Evolutionary conservation across 2,888 invertebrate genomes (phyloP).

Genomic region (Polydrusus cervinus): DNA sequence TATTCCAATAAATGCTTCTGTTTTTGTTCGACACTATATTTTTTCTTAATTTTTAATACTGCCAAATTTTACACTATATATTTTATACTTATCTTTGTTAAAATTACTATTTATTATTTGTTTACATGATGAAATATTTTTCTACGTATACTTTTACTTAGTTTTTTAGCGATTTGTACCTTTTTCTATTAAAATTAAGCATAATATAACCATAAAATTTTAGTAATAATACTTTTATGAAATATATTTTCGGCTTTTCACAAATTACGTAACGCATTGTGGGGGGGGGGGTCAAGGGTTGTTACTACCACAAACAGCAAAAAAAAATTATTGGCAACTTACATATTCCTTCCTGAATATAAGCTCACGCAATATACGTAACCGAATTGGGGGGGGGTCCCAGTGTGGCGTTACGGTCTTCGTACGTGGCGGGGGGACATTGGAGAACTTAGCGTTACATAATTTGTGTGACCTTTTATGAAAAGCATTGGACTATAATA

Average conservation of each 20-base stretch:
- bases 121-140: slow-evolving; percentile 62
- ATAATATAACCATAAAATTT: slow-evolving; percentile 42
- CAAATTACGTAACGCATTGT: too few relatives aligned
- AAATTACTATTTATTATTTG: slow-evolving; percentile 46
- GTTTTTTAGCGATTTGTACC: slow-evolving; percentile 60
- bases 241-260: too few relatives aligned
- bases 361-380: too few relatives aligned
- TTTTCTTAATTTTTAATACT: slow-evolving; percentile 64
- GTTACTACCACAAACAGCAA: too few relatives aligned
- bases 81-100: slow-evolving; percentile 62
- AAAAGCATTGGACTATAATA: slow-evolving; percentile 1
- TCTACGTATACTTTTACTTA: slow-evolving; percentile 62
- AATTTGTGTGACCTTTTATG: too few relatives aligned
- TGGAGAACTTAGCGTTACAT: too few relatives aligned
- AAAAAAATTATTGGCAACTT: too few relatives aligned
- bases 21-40: slow-evolving; percentile 9
- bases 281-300: too few relatives aligned
- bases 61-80: slow-evolving; percentile 65
- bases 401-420: too few relatives aligned
- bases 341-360: too few relatives aligned
- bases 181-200: slow-evolving; percentile 60
- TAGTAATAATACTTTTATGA: slow-evolving; percentile 24
- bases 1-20: background rate
- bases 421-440: too few relatives aligned
- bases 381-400: too few relatives aligned